Percentiles rank a stretch among this genome's conserved stretches.
Conservation (phyloP, 2,888 invertebrate genomes). For the Stenurella melanura region DNA sequence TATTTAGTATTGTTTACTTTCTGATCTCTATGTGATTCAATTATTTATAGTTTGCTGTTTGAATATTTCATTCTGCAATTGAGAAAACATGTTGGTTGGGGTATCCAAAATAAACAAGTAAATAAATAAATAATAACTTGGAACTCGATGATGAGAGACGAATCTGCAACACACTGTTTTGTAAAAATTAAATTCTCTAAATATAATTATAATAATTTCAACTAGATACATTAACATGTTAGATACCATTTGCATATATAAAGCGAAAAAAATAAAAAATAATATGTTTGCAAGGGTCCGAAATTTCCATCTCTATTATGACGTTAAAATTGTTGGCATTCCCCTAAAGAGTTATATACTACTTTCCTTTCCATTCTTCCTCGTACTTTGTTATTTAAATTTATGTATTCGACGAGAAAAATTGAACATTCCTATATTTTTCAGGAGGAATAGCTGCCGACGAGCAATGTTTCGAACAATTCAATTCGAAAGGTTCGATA, state of each 20-base stretch:
- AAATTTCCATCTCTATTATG: conserved; percentile 11
- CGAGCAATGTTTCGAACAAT: conserved; percentile 93
- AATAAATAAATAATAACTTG: too few relatives aligned
- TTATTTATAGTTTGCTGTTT: too few relatives aligned
- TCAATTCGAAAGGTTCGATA: conserved; percentile 95
- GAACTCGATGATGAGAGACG: too few relatives aligned
- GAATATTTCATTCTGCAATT: too few relatives aligned
- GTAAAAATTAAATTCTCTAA: too few relatives aligned
- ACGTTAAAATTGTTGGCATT: conserved; percentile 23
- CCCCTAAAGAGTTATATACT: conserved; percentile 15
- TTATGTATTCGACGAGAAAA: conserved; percentile 36
- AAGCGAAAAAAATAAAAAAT: not conserved
- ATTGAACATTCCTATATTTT: conserved; percentile 33
- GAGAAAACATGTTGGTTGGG: too few relatives aligned
- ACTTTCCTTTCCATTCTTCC: conserved; percentile 9
- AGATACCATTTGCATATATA: not conserved
- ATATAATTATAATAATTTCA: too few relatives aligned
- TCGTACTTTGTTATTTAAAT: conserved; percentile 33
- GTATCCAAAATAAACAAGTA: too few relatives aligned
- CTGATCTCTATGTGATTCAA: too few relatives aligned
- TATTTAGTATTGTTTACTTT: too few relatives aligned
- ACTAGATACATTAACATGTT: too few relatives aligned
- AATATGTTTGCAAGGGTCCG: not conserved
- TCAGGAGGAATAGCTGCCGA: conserved; percentile 85
- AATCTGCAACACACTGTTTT: too few relatives aligned